Evolutionary conservation across 2,888 invertebrate species (phyloP).

Genomic region (Tetragonula carbonaria): DNA sequence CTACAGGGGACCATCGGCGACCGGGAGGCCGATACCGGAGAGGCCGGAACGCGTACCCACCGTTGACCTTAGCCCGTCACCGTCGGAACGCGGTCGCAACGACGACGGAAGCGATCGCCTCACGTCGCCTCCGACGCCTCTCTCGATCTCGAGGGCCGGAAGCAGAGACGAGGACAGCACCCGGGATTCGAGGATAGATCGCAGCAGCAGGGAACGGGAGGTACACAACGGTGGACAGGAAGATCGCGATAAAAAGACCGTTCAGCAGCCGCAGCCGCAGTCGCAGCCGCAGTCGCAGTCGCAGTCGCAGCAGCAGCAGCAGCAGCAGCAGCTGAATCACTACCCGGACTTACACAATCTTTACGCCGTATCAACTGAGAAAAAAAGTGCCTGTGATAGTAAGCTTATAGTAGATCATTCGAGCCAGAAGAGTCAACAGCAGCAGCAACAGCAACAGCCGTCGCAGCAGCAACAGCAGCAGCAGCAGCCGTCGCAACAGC

Average conservation of each 20-base stretch:
- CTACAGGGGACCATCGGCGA: constrained; percentile 75
- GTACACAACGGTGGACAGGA: constrained; percentile 78
- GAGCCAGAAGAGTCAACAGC: constrained; percentile 83
- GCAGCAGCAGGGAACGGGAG: constrained; percentile 79
- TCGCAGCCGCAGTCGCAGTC: no score
- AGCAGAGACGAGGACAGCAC: constrained; percentile 79
- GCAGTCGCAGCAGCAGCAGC: constrained; percentile 63
- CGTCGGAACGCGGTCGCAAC: constrained; percentile 78
- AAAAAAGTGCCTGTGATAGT: constrained; percentile 85
- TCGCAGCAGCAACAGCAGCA: constrained; percentile 54
- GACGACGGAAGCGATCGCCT: constrained; percentile 81
- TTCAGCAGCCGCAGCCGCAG: constrained; percentile 26
- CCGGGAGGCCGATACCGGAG: constrained; percentile 74
- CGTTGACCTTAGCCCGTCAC: constrained; percentile 82
- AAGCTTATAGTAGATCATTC: constrained; percentile 84
- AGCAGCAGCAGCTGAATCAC: constrained; percentile 76
- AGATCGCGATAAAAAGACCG: constrained; percentile 72
- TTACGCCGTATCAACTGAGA: constrained; percentile 83
- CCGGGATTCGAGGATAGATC: constrained; percentile 77
- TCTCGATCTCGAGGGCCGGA: constrained; percentile 76
- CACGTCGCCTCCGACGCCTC: constrained; percentile 80
- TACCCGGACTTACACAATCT: constrained; percentile 82
- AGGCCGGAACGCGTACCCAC: constrained; percentile 82
- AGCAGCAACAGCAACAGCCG: constrained; percentile 69
- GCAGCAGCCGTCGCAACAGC: constrained; percentile 85